Evolutionary conservation across 2,888 invertebrate genomes (phyloP).

Genomic region (Alcis repandata): DNA sequence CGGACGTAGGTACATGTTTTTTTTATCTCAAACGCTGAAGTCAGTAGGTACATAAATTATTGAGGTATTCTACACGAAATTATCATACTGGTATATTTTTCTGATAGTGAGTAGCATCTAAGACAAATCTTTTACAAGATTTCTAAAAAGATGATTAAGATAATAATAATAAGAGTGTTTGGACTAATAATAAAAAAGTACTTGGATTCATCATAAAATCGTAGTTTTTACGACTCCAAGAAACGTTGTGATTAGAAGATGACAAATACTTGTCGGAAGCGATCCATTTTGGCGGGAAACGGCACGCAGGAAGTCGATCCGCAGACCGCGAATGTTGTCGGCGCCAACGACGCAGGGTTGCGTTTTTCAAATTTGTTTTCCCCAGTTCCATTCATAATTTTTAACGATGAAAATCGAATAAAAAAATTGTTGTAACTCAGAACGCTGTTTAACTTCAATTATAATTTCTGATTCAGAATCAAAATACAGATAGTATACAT

Average conservation of each 20-base stretch:
- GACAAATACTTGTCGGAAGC: slow-evolving; percentile 85
- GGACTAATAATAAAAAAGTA: no score
- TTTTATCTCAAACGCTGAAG: no score
- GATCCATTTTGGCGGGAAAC: slow-evolving; percentile 86
- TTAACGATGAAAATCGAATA: slow-evolving; percentile 37
- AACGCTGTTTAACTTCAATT: slow-evolving; percentile 14
- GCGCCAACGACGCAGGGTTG: slow-evolving; percentile 71
- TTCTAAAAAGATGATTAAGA: no score
- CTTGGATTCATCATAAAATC: no score
- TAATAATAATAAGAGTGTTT: no score
- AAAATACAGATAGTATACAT: no score
- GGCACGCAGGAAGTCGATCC: slow-evolving; percentile 83
- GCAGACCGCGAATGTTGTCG: slow-evolving; percentile 81
- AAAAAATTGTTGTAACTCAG: slow-evolving; percentile 30
- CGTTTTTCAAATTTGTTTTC: slow-evolving; percentile 49
- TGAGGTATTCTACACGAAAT: no score
- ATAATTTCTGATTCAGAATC: slow-evolving; percentile 6
- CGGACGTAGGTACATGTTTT: no score
- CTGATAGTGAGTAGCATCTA: no score
- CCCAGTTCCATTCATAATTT: slow-evolving; percentile 39
- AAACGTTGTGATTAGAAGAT: slow-evolving; percentile 70
- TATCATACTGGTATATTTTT: no score
- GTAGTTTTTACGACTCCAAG: slow-evolving; percentile 51
- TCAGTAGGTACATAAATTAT: no score
- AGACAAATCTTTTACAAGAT: no score